Evolutionary conservation across 2,797 vertebrate species (phyloP).

Genomic region (Gymnothorax javanicus): DNA sequence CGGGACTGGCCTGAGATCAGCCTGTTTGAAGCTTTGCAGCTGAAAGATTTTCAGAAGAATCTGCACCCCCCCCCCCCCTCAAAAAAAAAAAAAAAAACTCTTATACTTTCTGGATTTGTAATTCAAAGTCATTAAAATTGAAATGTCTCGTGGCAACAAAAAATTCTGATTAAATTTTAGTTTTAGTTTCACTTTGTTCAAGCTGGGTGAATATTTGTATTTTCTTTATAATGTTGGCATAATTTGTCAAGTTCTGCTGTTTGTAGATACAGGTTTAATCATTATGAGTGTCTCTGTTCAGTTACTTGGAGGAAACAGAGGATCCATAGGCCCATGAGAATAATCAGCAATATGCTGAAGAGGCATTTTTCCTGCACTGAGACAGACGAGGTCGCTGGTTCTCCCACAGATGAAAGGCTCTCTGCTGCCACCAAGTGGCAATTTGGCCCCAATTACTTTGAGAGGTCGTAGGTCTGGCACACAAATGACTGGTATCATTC

Average conservation of each 20-base stretch:
- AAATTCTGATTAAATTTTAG: neutral
- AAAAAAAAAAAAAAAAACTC: neutral
- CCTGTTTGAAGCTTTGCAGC: constrained; percentile 49
- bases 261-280: constrained; percentile 2
- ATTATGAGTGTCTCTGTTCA: constrained; percentile 8
- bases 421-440: constrained; percentile 43
- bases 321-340: constrained; percentile 3
- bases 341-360: neutral
- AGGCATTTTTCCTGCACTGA: constrained; percentile 1
- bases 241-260: neutral
- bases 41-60: constrained; percentile 16
- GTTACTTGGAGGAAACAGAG: neutral
- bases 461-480: too few relatives aligned
- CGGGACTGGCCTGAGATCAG: constrained; percentile 37
- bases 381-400: neutral
- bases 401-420: constrained; percentile 19
- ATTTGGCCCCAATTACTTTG: neutral
- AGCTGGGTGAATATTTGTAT: neutral
- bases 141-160: neutral
- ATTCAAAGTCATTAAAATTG: neutral
- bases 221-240: neutral
- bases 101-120: neutral
- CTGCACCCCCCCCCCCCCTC: neutral
- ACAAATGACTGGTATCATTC: too few relatives aligned
- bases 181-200: neutral